phyloP scores from a whole-genome alignment of 30 jellyfish, hydroid and myxozoan species.

The Aurelia sp. region DNA sequence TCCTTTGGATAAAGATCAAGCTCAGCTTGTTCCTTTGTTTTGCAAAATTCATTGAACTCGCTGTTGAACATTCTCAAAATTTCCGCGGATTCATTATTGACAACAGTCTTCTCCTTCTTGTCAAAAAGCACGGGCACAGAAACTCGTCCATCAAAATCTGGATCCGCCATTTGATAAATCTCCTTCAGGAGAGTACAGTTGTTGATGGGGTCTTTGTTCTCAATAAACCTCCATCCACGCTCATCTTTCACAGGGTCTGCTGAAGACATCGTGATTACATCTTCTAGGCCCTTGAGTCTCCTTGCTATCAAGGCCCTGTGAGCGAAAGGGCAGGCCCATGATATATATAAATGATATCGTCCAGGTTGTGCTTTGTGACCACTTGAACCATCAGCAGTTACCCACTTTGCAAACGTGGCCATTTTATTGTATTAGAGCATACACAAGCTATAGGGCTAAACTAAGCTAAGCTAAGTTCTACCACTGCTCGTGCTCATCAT shows the following conservation, averaged over 20 bases:
- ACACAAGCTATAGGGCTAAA: too few relatives aligned
- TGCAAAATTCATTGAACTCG: constrained; percentile 80
- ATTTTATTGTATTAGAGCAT: background rate
- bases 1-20: constrained; percentile 81
- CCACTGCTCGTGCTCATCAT: too few relatives aligned
- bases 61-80: constrained; percentile 86
- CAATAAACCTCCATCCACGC: constrained; percentile 84
- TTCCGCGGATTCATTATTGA: constrained; percentile 85
- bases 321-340: constrained; percentile 94
- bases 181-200: constrained; percentile 66
- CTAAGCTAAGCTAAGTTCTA: too few relatives aligned
- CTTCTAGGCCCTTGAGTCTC: constrained; percentile 82
- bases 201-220: constrained; percentile 72
- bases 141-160: constrained; percentile 83
- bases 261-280: constrained; percentile 70
- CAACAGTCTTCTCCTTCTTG: constrained; percentile 80
- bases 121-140: constrained; percentile 94
- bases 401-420: constrained; percentile 37
- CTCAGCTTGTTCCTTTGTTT: constrained; percentile 71
- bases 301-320: constrained; percentile 66
- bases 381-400: constrained; percentile 76
- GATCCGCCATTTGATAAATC: constrained; percentile 79
- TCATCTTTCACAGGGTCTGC: constrained; percentile 72
- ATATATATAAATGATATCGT: constrained; percentile 83
- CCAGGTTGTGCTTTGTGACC: constrained; percentile 84